A percentile compares a stretch with the other conserved stretches of the same genome.
phyloP scores from a whole-genome alignment of 2,797 vertebrate species.

The Epinephelus coioides region DNA sequence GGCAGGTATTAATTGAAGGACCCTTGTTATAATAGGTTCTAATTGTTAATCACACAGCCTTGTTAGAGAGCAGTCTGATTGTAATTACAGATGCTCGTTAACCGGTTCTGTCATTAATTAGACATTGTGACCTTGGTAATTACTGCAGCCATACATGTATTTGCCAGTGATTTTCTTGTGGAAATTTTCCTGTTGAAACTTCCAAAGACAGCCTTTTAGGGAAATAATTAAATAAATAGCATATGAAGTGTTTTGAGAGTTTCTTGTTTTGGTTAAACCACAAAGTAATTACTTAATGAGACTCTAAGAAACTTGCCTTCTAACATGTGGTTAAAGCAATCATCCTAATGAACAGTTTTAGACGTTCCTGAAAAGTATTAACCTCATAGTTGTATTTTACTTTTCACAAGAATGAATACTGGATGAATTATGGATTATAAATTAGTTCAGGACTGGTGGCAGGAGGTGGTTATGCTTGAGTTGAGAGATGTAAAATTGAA shows the following conservation, averaged over 20 bases:
- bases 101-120: constrained; percentile 74
- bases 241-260: not conserved
- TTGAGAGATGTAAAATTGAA: constrained; percentile 5
- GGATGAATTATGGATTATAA: constrained; percentile 24
- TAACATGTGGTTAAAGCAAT: constrained; percentile 6
- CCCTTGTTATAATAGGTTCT: constrained; percentile 75
- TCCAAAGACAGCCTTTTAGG: not conserved
- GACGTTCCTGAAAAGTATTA: not conserved
- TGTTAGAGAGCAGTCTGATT: constrained; percentile 78
- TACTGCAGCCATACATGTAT: constrained; percentile 71
- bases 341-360: not conserved
- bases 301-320: not conserved
- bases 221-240: constrained; percentile 3
- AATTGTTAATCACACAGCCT: constrained; percentile 82
- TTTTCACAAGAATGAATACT: not conserved
- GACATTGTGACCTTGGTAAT: constrained; percentile 83
- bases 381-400: not conserved
- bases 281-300: not conserved
- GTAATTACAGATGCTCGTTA: constrained; percentile 80
- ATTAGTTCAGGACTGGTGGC: not conserved
- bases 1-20: constrained; percentile 80
- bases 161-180: constrained; percentile 59
- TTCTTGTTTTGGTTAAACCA: constrained; percentile 1
- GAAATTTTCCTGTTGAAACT: constrained; percentile 3
- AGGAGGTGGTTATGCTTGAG: constrained; percentile 29